Evolutionary conservation across 1,140 invertebrate species (phyloP), one percentile per base, ranked within the genome.

Genomic region (Mamestra configurata): DNA sequence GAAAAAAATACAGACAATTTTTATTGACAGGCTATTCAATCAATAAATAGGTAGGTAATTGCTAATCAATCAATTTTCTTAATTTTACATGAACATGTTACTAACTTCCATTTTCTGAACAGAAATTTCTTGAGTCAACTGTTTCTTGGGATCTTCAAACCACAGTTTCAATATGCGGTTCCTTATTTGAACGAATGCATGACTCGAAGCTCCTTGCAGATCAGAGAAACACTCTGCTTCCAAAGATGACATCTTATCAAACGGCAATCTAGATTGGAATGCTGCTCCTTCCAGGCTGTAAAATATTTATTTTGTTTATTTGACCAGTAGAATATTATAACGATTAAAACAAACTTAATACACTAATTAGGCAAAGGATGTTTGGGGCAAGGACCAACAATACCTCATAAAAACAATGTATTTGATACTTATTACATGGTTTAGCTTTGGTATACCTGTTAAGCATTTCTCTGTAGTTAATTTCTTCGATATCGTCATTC

Each of bases 91-190:
- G 10, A 68, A 46, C 8, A 18, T n/a, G 4, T 31, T n/a, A 83
- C 84, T 86, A 77, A 95, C 95, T 77, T 99, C 98, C 88, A 99
- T 97, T 86, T 97, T 97, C 22, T 97, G 96, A 13, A 99, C 92
- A 35, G 97, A 97, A 94, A 97, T 97, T 87, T 99, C 98, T 84
- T 98, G 96, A 24, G 97, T 97, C 10, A 99, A 94, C 89, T 99
- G 98, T 83, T 98, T 96, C 88, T 99, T 99, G 0, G 99, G 98
- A 96, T 99, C 99, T 88, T 99, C 98, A 64, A 99, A 96, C 99
- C 99, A 99, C 86, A 99, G 96, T 95, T 99, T 98, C n/a, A 99
- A 95, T 95, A 99, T 95, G 88, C 98, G 96, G 93, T 99, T 99
- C 85, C 99, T 96, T 84, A 99, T 97, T 90, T 99, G 98, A 31